Evolutionary conservation across 1,140 invertebrate genomes (phyloP).

Genomic region (Anagrus nilaparvatae): DNA sequence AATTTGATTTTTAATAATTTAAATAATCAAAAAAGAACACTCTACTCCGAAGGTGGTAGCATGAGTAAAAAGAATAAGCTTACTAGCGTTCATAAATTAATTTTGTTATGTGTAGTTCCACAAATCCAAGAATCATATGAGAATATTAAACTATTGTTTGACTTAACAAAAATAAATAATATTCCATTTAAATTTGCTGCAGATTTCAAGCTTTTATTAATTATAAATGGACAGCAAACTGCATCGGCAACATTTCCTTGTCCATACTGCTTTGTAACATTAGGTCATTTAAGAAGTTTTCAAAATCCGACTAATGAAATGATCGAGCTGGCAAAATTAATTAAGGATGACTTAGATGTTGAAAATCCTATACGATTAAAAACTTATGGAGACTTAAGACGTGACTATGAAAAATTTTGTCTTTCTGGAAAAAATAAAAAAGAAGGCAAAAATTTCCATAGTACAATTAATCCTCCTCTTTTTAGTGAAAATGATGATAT

Average conservation of each 20-base stretch:
- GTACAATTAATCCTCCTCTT: no score
- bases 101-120: constrained; percentile 9
- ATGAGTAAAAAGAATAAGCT: not conserved
- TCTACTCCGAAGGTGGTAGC: not conserved
- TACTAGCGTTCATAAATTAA: constrained; percentile 10
- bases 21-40: not conserved
- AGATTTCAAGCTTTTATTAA: constrained; percentile 13
- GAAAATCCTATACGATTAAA: constrained; percentile 1
- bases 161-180: constrained; percentile 9
- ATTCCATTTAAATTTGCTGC: constrained; percentile 11
- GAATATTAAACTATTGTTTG: constrained; percentile 9
- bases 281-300: constrained; percentile 1
- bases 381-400: constrained; percentile 9
- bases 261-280: constrained; percentile 9
- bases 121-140: constrained; percentile 11
- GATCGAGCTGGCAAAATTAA: not conserved
- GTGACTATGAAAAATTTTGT: no score
- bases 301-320: not conserved
- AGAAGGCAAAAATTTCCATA: not conserved
- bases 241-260: constrained; percentile 10
- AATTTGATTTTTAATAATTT: not conserved
- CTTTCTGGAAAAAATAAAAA: constrained; percentile 5
- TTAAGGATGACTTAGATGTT: not conserved
- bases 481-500: no score
- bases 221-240: constrained; percentile 14